phyloP scores from a whole-genome alignment of 2,888 invertebrate genomes.

The Hyposoter dolosus region DNA sequence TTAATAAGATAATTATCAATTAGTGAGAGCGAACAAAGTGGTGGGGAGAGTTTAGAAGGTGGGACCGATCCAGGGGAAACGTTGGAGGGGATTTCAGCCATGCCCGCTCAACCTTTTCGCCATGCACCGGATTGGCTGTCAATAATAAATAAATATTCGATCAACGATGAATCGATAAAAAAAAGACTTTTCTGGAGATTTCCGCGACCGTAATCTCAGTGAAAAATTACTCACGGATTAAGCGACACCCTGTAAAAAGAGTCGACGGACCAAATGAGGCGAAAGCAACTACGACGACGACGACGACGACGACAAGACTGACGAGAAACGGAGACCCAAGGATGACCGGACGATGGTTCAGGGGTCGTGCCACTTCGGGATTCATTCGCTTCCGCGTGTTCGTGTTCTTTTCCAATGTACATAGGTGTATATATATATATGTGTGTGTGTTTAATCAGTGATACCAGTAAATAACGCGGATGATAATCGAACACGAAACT shows the following conservation, averaged over 20 bases:
- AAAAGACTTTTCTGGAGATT: background rate
- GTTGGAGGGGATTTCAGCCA: background rate
- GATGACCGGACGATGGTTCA: constrained; percentile 80
- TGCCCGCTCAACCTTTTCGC: background rate
- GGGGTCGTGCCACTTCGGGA: constrained; percentile 77
- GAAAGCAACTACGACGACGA: constrained; percentile 31
- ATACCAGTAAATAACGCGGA: constrained; percentile 8
- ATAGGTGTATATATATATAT: background rate
- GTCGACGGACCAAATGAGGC: constrained; percentile 16
- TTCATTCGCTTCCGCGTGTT: constrained; percentile 58
- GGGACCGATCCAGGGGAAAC: background rate
- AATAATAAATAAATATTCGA: background rate
- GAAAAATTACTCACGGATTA: background rate
- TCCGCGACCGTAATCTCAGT: background rate
- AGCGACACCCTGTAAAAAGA: constrained; percentile 10
- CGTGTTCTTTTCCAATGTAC: constrained; percentile 3
- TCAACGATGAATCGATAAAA: background rate
- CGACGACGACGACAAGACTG: constrained; percentile 18
- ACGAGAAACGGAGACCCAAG: constrained; percentile 63
- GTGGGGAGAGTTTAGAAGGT: background rate
- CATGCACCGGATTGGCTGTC: background rate
- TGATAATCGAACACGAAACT: constrained; percentile 10
- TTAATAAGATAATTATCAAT: background rate
- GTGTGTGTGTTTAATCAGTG: background rate
- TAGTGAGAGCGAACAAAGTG: background rate